phyloP scores from a whole-genome alignment of 1,140 invertebrate species.

The Bombus terrestris region DNA sequence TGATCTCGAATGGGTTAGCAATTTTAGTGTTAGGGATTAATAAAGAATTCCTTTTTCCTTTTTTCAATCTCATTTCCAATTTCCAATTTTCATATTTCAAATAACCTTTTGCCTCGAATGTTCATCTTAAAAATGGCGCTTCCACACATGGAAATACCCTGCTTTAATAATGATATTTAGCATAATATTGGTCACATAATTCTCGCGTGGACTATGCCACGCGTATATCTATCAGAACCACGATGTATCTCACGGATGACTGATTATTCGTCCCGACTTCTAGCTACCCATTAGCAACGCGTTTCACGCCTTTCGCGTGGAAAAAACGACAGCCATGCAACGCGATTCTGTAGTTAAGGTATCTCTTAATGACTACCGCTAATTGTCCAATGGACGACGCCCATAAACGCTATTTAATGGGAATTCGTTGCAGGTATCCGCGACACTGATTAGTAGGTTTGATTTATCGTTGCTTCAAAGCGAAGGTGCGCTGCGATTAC shows the following conservation, averaged over 20 bases:
- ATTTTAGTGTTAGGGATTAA: too few species aligned
- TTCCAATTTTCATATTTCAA: too few species aligned
- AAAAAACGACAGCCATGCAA: neutral
- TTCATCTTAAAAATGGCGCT: neutral
- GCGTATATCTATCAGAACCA: neutral
- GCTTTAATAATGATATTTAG: constrained; percentile 68
- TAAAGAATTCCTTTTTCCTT: too few species aligned
- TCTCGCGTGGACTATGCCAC: constrained; percentile 1
- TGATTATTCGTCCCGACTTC: constrained; percentile 49
- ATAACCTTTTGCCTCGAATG: too few species aligned
- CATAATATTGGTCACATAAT: constrained; percentile 1
- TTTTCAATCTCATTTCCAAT: too few species aligned
- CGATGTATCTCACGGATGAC: constrained; percentile 44
- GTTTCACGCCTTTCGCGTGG: constrained; percentile 57
- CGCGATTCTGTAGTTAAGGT: constrained; percentile 32
- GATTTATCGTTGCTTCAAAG: constrained; percentile 15
- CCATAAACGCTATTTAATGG: constrained; percentile 38
- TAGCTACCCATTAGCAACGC: constrained; percentile 10
- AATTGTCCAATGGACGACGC: constrained; percentile 60
- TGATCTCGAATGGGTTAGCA: too few species aligned
- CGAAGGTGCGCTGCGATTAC: neutral
- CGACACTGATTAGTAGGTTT: neutral
- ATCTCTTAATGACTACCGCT: constrained; percentile 56
- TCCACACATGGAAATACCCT: neutral
- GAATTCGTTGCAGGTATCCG: constrained; percentile 17